Evolutionary conservation across 1,140 invertebrate species (phyloP).

Genomic region (Orius insidiosus): DNA sequence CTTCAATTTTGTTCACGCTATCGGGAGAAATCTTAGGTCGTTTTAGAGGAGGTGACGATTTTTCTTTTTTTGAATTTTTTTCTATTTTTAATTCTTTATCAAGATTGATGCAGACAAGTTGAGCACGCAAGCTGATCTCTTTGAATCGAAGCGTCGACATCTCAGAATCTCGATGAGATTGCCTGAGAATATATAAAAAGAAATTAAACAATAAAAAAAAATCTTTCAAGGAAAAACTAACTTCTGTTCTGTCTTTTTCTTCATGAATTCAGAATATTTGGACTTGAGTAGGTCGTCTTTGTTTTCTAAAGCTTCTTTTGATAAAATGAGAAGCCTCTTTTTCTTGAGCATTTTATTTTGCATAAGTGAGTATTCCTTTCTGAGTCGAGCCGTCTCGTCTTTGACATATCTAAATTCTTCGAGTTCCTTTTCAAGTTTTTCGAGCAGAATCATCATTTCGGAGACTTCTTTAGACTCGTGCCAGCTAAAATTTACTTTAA

Average conservation of each 20-base stretch:
- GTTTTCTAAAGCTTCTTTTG: conserved; percentile 8
- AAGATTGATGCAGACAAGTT: conserved; percentile 5
- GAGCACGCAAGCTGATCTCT: conserved; percentile 5
- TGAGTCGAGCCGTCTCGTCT: background rate
- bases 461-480: conserved; percentile 3
- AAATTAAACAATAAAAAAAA: too few relatives aligned
- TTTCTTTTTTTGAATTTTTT: too few relatives aligned
- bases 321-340: background rate
- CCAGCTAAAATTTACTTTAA: conserved; percentile 4
- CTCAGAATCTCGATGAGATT: conserved; percentile 2
- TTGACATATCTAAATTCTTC: background rate
- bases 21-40: too few relatives aligned
- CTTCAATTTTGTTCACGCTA: too few relatives aligned
- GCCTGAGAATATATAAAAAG: conserved; percentile 5
- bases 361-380: background rate
- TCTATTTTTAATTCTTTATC: background rate
- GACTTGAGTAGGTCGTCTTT: conserved; percentile 8
- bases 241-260: too few relatives aligned
- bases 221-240: too few relatives aligned
- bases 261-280: too few relatives aligned
- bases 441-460: conserved; percentile 6
- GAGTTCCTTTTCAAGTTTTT: conserved; percentile 2
- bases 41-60: too few relatives aligned
- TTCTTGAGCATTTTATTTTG: conserved; percentile 8
- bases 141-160: conserved; percentile 7